Evolutionary conservation across 2,888 invertebrate species (phyloP).

Genomic region (Drosophila putrida): DNA sequence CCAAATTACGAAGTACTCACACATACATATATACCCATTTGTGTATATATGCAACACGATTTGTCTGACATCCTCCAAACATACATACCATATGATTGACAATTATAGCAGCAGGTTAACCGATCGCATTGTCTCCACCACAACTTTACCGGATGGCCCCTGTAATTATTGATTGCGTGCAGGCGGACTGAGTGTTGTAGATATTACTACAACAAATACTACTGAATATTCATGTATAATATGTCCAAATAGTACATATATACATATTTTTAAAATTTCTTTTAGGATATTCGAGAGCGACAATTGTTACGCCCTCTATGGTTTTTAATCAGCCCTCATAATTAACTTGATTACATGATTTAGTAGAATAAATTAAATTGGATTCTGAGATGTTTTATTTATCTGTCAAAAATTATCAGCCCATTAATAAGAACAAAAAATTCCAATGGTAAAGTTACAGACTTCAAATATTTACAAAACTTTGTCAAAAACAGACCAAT

Average conservation of each 20-base stretch:
- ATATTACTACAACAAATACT: conserved; percentile 10
- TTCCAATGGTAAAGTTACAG: no score
- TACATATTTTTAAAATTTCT: not conserved
- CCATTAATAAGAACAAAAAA: no score
- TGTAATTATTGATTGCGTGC: conserved; percentile 65
- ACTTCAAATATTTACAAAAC: no score
- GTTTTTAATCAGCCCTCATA: not conserved
- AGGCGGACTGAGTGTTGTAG: conserved; percentile 9
- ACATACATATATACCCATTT: not conserved
- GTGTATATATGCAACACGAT: conserved; percentile 22
- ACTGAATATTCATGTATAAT: not conserved
- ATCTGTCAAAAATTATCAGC: no score
- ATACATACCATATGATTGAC: conserved; percentile 70
- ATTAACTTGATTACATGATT: not conserved
- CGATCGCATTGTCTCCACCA: conserved; percentile 55
- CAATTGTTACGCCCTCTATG: not conserved
- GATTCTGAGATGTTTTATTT: no score
- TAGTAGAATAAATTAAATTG: not conserved
- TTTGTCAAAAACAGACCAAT: no score
- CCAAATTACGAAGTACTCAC: not conserved
- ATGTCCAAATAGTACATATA: not conserved
- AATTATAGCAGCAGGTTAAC: conserved; percentile 69
- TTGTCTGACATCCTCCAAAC: conserved; percentile 60
- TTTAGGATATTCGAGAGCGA: not conserved
- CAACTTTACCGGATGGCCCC: conserved; percentile 57